A percentile compares a stretch with the other conserved stretches of the same genome.
Evolutionary conservation across 2,113 vertebrate species (phyloP).

Genomic region (Anthoscopus minutus): DNA sequence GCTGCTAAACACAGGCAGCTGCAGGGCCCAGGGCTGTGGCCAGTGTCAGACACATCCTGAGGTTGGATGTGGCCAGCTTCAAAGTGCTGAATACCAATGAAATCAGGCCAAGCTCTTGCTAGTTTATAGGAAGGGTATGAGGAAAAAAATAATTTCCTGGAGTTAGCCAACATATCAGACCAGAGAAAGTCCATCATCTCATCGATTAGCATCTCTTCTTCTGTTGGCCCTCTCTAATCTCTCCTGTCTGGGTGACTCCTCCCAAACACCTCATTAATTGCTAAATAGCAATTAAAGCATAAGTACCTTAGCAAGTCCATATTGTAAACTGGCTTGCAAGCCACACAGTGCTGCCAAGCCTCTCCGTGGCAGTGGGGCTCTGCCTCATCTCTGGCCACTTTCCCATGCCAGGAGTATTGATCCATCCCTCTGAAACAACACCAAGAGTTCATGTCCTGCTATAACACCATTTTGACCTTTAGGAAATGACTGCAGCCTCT

Average conservation of each 20-base stretch:
- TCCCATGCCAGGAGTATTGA: neutral
- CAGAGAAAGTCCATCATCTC: conserved; percentile 30
- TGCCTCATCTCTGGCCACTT: neutral
- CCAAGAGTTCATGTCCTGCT: neutral
- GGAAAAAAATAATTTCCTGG: conserved; percentile 19
- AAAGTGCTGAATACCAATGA: neutral
- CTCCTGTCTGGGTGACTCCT: neutral
- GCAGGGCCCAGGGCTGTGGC: neutral
- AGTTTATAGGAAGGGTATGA: neutral
- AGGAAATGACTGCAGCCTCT: neutral
- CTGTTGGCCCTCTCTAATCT: conserved; percentile 9
- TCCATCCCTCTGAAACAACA: neutral
- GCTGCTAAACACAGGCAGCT: neutral
- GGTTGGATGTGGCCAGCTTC: neutral
- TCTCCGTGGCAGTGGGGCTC: neutral
- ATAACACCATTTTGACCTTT: neutral
- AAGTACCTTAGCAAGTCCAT: neutral
- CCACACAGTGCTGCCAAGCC: neutral
- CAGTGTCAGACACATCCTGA: neutral
- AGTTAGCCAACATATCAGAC: conserved; percentile 6
- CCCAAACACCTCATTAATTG: neutral
- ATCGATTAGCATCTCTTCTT: conserved; percentile 5
- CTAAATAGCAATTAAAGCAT: conserved; percentile 40
- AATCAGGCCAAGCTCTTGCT: neutral
- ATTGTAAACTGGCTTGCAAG: neutral